These are phyloP conservation scores for Limnephilus marmoratus DNA, from an alignment of 2,888 invertebrate species.

Conservation along the genomic window DNA sequence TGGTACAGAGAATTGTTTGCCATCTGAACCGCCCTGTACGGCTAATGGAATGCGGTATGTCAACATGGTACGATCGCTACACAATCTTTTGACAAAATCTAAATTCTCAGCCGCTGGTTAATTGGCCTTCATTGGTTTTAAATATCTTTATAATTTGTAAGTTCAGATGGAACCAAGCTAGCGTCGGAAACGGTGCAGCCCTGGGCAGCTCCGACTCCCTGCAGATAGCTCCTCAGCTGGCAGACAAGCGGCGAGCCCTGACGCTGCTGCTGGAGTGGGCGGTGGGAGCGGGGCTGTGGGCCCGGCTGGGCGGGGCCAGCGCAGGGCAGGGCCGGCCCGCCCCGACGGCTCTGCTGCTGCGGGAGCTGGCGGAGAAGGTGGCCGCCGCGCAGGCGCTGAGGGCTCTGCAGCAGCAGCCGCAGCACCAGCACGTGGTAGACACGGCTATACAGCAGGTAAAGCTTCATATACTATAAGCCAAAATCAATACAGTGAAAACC, in stretches of 20 bases:
- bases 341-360: slow-evolving; percentile 77
- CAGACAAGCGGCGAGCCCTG: slow-evolving; percentile 91
- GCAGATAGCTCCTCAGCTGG: slow-evolving; percentile 90
- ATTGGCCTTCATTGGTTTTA: no score
- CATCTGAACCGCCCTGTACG: no score
- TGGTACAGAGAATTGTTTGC: no score
- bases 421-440: slow-evolving; percentile 64
- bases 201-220: slow-evolving; percentile 87
- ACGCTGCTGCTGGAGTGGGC: slow-evolving; percentile 87
- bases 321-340: slow-evolving; percentile 69
- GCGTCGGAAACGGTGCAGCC: slow-evolving; percentile 71
- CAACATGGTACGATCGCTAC: no score
- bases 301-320: slow-evolving; percentile 74
- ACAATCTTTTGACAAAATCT: no score
- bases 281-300: slow-evolving; percentile 82
- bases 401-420: slow-evolving; percentile 75
- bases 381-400: slow-evolving; percentile 85
- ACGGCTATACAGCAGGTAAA: slow-evolving; percentile 65
- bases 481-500: no score
- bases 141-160: not conserved
- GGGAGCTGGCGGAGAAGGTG: slow-evolving; percentile 89
- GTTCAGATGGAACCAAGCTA: slow-evolving; percentile 71
- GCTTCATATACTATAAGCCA: not conserved
- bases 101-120: no score
- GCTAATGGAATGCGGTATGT: no score